phyloP scores from a whole-genome alignment of 2,888 invertebrate species.

The Helleia helle region DNA sequence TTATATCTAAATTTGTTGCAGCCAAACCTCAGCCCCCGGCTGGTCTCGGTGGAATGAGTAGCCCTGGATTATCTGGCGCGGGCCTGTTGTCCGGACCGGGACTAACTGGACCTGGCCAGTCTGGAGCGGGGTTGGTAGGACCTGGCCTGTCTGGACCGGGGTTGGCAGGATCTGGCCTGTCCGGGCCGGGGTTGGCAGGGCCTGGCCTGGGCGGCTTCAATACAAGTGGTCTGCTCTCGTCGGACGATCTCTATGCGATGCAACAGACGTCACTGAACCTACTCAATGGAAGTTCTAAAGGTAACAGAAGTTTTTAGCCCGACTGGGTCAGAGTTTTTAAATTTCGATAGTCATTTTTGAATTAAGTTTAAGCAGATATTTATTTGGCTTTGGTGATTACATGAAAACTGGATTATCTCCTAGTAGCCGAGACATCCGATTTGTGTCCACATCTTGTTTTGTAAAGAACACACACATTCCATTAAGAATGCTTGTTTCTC shows the following conservation, averaged over 20 bases:
- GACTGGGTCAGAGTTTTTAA: too few relatives aligned
- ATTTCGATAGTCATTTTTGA: too few relatives aligned
- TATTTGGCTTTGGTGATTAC: too few relatives aligned
- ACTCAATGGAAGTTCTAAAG: conserved; percentile 45
- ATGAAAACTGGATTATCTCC: too few relatives aligned
- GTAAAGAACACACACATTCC: too few relatives aligned
- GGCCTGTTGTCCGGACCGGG: conserved; percentile 11
- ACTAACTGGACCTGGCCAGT: background rate
- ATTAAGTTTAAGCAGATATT: too few relatives aligned
- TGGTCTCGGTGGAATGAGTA: conserved; percentile 13
- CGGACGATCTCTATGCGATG: conserved; percentile 42
- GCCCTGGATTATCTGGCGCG: conserved; percentile 12
- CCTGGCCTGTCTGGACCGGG: conserved; percentile 10
- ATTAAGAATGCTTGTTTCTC: too few relatives aligned
- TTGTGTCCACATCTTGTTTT: too few relatives aligned
- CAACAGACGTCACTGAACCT: conserved; percentile 47
- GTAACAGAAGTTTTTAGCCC: too few relatives aligned
- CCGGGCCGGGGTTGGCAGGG: conserved; percentile 18
- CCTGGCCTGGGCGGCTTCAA: conserved; percentile 14
- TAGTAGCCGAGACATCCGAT: too few relatives aligned
- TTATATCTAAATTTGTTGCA: conserved; percentile 12
- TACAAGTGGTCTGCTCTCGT: conserved; percentile 14
- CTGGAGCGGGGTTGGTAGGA: conserved; percentile 11
- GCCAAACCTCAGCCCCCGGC: conserved; percentile 9
- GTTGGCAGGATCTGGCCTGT: background rate